Conservation (phyloP, 2,113 vertebrate genomes). For the Tursiops truncatus region DNA sequence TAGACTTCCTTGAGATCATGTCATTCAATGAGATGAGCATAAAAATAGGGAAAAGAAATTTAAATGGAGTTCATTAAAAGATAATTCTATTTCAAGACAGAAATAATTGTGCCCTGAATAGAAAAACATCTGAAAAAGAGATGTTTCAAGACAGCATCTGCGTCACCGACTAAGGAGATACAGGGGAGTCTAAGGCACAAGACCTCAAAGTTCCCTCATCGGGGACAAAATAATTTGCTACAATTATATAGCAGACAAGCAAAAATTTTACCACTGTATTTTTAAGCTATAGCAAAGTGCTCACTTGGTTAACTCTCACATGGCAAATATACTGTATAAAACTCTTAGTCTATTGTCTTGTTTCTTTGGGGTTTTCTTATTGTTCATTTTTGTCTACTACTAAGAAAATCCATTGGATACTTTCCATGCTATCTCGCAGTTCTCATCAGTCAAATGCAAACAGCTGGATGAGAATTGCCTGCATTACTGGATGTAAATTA, state of each 20-base stretch:
- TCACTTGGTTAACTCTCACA: conserved; percentile 23
- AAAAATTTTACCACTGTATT: conserved; percentile 14
- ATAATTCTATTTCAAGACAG: conserved; percentile 48
- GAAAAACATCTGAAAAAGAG: conserved; percentile 48
- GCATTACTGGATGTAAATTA: conserved; percentile 71
- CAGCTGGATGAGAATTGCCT: conserved; percentile 64
- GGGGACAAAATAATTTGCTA: conserved; percentile 47
- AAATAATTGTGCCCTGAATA: conserved; percentile 29
- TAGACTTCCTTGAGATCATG: background rate
- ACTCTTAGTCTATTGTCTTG: background rate
- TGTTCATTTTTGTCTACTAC: background rate
- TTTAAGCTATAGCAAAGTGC: background rate
- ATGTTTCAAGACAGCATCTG: background rate
- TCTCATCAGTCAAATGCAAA: conserved; percentile 73
- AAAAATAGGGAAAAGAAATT: conserved; percentile 29
- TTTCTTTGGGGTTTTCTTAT: background rate
- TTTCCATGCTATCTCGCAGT: conserved; percentile 24
- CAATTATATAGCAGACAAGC: conserved; percentile 22
- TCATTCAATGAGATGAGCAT: conserved; percentile 30
- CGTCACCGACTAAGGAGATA: background rate
- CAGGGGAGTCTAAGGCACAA: background rate
- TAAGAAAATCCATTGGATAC: background rate
- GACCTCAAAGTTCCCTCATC: background rate
- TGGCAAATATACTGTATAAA: background rate
- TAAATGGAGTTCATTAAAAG: conserved; percentile 57